Conservation (phyloP, 2,797 vertebrate genomes). For the Tangara arthus region DNA sequence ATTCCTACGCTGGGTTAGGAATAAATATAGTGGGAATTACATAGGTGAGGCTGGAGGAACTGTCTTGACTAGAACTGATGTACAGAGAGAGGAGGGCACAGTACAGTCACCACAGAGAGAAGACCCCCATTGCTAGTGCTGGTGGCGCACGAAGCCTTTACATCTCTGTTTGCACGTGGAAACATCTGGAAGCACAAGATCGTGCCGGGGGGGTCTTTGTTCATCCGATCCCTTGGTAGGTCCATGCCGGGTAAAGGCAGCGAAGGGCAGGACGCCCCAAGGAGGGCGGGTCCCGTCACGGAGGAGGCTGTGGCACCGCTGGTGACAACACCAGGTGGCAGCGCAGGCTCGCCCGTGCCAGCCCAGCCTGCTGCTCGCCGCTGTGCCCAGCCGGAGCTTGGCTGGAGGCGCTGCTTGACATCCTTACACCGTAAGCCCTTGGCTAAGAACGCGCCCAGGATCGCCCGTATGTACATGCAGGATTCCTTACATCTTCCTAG, state of each 20-base stretch:
- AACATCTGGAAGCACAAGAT: not conserved
- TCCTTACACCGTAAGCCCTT: not conserved
- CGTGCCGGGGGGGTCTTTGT: too few relatives aligned
- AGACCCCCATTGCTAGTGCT: too few relatives aligned
- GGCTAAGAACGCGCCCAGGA: not conserved
- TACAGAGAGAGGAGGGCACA: not conserved
- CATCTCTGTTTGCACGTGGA: not conserved
- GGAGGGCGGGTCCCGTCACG: rapidly evolving
- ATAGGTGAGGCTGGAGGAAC: not conserved
- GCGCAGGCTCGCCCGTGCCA: not conserved
- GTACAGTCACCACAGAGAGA: rapidly evolving
- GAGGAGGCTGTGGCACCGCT: rapidly evolving
- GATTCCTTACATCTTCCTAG: not conserved
- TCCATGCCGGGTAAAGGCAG: rapidly evolving
- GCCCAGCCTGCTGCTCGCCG: not conserved
- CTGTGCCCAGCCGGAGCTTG: not conserved
- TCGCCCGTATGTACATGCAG: not conserved
- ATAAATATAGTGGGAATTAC: not conserved
- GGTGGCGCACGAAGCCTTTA: rapidly evolving
- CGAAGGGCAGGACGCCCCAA: rapidly evolving
- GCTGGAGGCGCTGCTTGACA: not conserved
- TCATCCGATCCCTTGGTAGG: rapidly evolving
- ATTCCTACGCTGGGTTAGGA: not conserved
- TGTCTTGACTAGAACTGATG: not conserved
- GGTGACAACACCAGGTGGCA: constrained; percentile 1